Conservation (phyloP, 2,113 vertebrate genomes). For the Xiphophorus couchianus region DNA sequence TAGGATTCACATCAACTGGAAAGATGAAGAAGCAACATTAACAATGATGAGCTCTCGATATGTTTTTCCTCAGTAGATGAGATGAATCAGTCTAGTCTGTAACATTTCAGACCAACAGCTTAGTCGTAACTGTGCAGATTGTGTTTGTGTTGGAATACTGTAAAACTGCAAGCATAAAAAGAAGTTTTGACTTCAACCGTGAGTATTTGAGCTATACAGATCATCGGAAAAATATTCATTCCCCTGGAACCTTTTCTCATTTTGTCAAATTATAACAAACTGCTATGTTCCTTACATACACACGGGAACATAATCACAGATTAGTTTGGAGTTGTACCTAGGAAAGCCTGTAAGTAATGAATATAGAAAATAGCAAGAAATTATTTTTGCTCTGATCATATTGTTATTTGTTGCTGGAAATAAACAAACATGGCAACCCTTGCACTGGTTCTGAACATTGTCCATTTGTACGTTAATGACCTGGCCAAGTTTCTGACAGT, state of each 20-base stretch:
- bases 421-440: not conserved
- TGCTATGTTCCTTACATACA: no score
- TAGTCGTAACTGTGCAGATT: not conserved
- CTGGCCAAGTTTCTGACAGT: not conserved
- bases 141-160: not conserved
- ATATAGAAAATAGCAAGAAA: not conserved
- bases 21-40: constrained; percentile 70
- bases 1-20: constrained; percentile 19
- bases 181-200: not conserved
- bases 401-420: not conserved
- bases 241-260: no score
- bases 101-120: constrained; percentile 34
- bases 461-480: not conserved
- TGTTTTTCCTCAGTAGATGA: constrained; percentile 14
- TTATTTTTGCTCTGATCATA: not conserved
- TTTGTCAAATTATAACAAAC: no score
- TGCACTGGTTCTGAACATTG: not conserved
- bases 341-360: not conserved
- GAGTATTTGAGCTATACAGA: no score
- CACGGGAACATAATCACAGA: not conserved
- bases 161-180: not conserved
- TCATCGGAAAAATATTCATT: no score
- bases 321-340: not conserved
- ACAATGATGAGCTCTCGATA: constrained; percentile 33
- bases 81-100: constrained; percentile 17